Evolutionary conservation across 1,140 invertebrate genomes (phyloP), one percentile per base, ranked within the genome.

Genomic region (Acromyrmex heyeri): DNA sequence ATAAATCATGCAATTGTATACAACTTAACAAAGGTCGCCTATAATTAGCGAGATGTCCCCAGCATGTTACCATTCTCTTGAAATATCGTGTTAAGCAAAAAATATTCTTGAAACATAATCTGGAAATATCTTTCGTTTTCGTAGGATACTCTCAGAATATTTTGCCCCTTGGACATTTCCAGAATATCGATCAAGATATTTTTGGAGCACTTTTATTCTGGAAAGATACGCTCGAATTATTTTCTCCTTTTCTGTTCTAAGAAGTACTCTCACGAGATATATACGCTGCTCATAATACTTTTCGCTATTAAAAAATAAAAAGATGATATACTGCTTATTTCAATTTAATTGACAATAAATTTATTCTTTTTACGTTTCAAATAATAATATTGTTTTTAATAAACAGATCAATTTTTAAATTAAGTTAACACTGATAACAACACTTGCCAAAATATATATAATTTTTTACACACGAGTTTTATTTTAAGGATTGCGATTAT

Each of bases 141-240:
- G 1, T 12, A 30, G 2, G 18, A 48, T 48, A 70, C n/a, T 81
- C 16, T 14, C 1, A 24, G 30, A 70, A 57, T 38, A 69, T 14
- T 30, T 62, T 55, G 1, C 10, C 1, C 6, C 16, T 18, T 38
- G 59, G 21, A 70, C 16, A 27, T 55, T 81, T 57, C n/a, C 21
- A 65, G 21, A 69, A 27, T 24, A 81, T 44, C n/a, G 48, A 30
- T 53, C 27, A 38, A 27, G 30, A 53, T 38, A 79, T 38, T 55
- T 79, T 67, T 48, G 27, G 27, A 18, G 64, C 62, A 79, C 24
- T 67, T 8, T 53, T 8, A 3, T 38, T 79, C 48, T 48, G 4
- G 27, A 53, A 21, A 14, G 8, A 69, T 69, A 38, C 48, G 21
- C 27, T 69, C n/a, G 10, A 5, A 69, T 24, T 57, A 44, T 81